phyloP scores from a whole-genome alignment of 2,888 invertebrate species.

The Drosophila maculinotata region DNA sequence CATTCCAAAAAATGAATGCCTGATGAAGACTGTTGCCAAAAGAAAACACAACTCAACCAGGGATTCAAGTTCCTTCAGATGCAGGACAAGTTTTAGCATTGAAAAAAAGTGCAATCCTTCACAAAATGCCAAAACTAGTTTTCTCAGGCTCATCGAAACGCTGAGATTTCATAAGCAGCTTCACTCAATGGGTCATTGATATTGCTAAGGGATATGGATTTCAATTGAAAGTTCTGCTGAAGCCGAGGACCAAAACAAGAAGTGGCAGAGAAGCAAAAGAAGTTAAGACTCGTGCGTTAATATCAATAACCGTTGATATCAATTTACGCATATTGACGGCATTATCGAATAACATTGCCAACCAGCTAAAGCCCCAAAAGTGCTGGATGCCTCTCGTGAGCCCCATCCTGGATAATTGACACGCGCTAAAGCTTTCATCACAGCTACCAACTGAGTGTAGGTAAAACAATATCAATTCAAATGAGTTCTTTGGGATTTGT shows the following conservation, averaged over 20 bases:
- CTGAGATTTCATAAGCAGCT: constrained; percentile 52
- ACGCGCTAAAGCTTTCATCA: constrained; percentile 28
- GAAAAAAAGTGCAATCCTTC: constrained; percentile 4
- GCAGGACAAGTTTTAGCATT: background rate
- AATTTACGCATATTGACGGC: constrained; percentile 47
- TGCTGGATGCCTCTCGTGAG: constrained; percentile 37
- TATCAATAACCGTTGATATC: constrained; percentile 77
- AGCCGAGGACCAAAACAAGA: constrained; percentile 1
- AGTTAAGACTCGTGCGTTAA: constrained; percentile 69
- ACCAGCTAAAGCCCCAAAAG: constrained; percentile 66
- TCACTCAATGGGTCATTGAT: constrained; percentile 57
- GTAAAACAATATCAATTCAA: background rate
- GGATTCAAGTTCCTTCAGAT: background rate
- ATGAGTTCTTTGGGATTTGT: too few species aligned
- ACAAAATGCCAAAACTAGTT: constrained; percentile 6
- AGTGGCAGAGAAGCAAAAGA: background rate
- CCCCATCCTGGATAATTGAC: constrained; percentile 29
- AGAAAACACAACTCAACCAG: too few species aligned
- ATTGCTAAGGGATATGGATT: constrained; percentile 32
- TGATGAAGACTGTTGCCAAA: too few species aligned
- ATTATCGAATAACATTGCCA: constrained; percentile 28
- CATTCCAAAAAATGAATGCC: too few species aligned
- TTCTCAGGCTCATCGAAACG: constrained; percentile 2
- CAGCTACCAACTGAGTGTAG: background rate
- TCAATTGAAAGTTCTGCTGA: constrained; percentile 28